Base-by-base conservation (phyloP, 2,113 vertebrate species). In the Lanius collurio region DNA sequence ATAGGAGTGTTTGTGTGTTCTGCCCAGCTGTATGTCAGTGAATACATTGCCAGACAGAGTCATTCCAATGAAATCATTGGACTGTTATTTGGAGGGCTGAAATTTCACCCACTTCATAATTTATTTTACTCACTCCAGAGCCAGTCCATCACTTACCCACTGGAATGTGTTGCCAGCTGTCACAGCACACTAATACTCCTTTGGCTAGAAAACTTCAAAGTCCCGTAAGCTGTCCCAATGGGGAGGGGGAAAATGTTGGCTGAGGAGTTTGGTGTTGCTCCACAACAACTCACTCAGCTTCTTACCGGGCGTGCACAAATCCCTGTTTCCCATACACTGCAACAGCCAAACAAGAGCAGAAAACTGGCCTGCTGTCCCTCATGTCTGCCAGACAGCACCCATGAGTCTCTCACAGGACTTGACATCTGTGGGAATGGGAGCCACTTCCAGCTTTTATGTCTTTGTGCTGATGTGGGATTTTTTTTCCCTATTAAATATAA, bases 1-100 rank as follows among this genome's bases (percentile, higher is more conserved):
- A 76, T 12, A 95, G 87, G 70, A 93, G 56, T 24, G 5, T 49
- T 64, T 82, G 62, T 92, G 79, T 87, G 79, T 6, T 90, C 89
- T 92, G 79, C 93, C 91, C 93, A 94, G 82, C 93, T 94, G 85
- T 83, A 77, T 93, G 75, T 91, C 75, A 88, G 91, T 86, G 94
- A 88, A 55, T 83, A 39, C 0, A 3, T 69, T 96, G 93, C 95
- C 96, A 96, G 95, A 95, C 70, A 90, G 69, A 93, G 75, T 67
- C 93, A 95, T 96, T 97, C 94, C 87, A 93, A 94, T 93, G 95
- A 95, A 95, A 95, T 95, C 93, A 97, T 6, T 91, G 92, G 91
- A 73, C 91, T 94, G 94, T 91, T 95, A 95, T 94, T 94, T 88
- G 76, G 60, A 91, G 57, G 89, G 83, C 76, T 97, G 93, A 96